Evolutionary conservation across 1,140 invertebrate species (phyloP).

Genomic region (Papilio helenus): DNA sequence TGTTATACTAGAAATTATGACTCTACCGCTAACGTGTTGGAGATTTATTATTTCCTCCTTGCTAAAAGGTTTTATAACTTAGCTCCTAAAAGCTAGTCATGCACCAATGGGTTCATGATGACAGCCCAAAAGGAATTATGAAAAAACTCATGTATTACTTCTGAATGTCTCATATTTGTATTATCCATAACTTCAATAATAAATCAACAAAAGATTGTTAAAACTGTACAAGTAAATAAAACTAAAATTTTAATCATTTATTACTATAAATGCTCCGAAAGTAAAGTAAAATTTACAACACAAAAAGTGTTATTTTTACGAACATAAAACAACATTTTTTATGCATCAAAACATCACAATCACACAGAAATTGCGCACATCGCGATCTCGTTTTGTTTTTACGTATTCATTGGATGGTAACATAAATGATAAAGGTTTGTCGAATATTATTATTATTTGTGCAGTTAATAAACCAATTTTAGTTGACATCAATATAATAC

Average conservation of each 20-base stretch:
- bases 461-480: background rate
- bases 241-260: too few species aligned
- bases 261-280: too few species aligned
- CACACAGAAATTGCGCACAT: background rate
- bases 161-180: too few species aligned
- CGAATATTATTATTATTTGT: background rate
- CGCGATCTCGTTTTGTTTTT: background rate
- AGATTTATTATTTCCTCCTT: conserved; percentile 13
- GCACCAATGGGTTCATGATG: too few species aligned
- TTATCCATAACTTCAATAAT: too few species aligned
- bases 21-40: background rate
- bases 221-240: too few species aligned
- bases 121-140: too few species aligned
- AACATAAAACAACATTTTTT: conserved; percentile 5
- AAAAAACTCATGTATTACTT: too few species aligned
- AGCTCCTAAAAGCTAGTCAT: background rate
- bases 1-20: conserved; percentile 12
- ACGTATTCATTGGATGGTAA: conserved; percentile 8
- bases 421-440: conserved; percentile 3
- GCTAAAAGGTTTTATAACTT: background rate
- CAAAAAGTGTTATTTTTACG: background rate
- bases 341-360: background rate
- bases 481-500: background rate
- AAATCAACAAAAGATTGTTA: too few species aligned
- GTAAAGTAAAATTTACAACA: background rate